Conservation (phyloP, 2,113 vertebrate species). For the Heloderma charlesbogerti region DNA sequence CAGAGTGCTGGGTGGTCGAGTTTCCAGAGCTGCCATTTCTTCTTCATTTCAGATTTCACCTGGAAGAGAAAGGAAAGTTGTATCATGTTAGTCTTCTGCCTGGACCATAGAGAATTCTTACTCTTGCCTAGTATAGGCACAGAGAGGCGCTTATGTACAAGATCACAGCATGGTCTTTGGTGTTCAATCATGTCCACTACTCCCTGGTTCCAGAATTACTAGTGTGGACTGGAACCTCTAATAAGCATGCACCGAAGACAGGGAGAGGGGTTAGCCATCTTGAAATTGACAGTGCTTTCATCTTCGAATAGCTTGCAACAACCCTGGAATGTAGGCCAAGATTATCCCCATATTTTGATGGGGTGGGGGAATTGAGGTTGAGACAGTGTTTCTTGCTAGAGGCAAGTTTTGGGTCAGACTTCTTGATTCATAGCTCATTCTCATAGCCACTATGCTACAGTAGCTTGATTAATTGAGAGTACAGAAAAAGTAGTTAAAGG, state of each 20-base stretch:
- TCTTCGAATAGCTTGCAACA: background rate
- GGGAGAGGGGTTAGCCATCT: background rate
- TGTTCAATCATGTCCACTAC: background rate
- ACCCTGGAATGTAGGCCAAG: background rate
- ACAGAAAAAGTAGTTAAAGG: background rate
- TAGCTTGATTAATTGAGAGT: background rate
- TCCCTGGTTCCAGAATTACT: background rate
- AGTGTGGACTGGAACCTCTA: background rate
- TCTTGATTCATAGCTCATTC: background rate
- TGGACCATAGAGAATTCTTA: background rate
- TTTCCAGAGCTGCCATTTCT: conserved; percentile 82
- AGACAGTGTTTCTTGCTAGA: background rate
- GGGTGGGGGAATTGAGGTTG: background rate
- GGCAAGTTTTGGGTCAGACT: background rate
- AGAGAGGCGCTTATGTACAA: background rate
- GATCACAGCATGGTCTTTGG: background rate
- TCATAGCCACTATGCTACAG: background rate
- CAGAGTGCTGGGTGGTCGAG: conserved; percentile 66
- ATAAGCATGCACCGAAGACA: background rate
- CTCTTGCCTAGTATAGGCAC: background rate
- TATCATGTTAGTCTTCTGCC: background rate
- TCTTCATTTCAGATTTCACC: conserved; percentile 84
- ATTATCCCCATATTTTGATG: background rate
- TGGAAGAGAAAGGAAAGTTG: conserved; percentile 27
- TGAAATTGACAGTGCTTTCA: too few relatives aligned